Conservation (phyloP, 2,113 vertebrate species). For the Phodopus roborovskii region DNA sequence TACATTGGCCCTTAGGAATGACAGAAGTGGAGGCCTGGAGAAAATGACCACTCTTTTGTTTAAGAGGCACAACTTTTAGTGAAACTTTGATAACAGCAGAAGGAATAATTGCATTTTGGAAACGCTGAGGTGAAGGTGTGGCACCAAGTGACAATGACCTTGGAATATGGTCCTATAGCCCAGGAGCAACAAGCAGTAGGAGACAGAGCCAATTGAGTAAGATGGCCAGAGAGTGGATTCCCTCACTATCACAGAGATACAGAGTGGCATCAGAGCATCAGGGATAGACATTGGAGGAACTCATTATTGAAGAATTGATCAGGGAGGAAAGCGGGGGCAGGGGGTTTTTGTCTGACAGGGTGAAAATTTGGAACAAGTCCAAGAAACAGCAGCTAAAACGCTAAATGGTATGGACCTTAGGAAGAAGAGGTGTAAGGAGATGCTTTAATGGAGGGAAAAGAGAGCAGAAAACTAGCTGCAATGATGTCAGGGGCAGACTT, state of each 20-base stretch:
- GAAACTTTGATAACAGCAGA: background rate
- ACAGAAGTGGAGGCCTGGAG: background rate
- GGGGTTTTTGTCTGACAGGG: background rate
- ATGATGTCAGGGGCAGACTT: background rate
- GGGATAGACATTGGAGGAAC: background rate
- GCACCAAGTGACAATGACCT: background rate
- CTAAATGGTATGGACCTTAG: accelerated
- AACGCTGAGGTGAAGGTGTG: background rate
- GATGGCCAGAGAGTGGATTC: background rate
- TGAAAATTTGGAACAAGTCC: background rate
- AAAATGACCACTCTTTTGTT: background rate
- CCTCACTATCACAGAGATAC: background rate
- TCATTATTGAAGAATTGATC: background rate
- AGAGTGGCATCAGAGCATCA: background rate
- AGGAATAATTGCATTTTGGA: background rate
- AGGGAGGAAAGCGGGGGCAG: background rate
- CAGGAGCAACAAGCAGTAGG: background rate
- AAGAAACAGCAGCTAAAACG: background rate
- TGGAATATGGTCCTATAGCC: background rate
- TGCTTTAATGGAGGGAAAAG: background rate
- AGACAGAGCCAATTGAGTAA: background rate
- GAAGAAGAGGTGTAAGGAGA: background rate
- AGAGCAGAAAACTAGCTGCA: background rate
- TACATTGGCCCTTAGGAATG: background rate
- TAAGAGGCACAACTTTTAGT: background rate